These are phyloP conservation scores for Drosophila arizonae DNA, from an alignment of 1,140 invertebrate species.

Conservation along the genomic window DNA sequence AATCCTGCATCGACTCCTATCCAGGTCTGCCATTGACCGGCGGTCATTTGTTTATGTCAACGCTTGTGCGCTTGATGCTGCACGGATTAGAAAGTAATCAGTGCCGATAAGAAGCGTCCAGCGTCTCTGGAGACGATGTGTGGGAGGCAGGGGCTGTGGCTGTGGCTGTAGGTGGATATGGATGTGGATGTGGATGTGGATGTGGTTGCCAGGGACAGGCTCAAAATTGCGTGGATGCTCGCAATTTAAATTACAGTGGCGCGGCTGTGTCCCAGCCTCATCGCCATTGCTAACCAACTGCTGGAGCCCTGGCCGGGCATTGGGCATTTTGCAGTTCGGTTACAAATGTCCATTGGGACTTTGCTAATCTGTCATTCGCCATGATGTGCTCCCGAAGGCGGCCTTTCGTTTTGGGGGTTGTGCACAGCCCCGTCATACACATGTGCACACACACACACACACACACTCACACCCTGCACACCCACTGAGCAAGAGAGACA, in stretches of 20 bases:
- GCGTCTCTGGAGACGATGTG: constrained; percentile 60
- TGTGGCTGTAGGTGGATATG: constrained; percentile 23
- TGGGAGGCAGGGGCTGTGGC: constrained; percentile 37
- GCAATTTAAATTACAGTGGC: constrained; percentile 69
- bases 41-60: constrained; percentile 79
- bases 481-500: constrained; percentile 35
- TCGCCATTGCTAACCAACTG: background rate
- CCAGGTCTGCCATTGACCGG: constrained; percentile 44
- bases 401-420: constrained; percentile 68
- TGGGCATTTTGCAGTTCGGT: constrained; percentile 63
- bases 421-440: constrained; percentile 44
- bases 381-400: constrained; percentile 77
- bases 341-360: constrained; percentile 82
- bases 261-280: constrained; percentile 5
- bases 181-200: constrained; percentile 38
- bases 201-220: constrained; percentile 28
- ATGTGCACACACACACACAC: constrained; percentile 53
- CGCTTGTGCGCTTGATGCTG: constrained; percentile 69
- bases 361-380: constrained; percentile 82
- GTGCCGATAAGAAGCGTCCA: constrained; percentile 75
- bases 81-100: constrained; percentile 81
- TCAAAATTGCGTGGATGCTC: constrained; percentile 32
- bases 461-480: background rate
- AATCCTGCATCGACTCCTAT: constrained; percentile 13
- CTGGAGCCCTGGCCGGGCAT: constrained; percentile 9